Evolutionary conservation across 2,888 invertebrate genomes (phyloP), one percentile per base, ranked within the genome.

Genomic region (Trypoxylon attenuatum): DNA sequence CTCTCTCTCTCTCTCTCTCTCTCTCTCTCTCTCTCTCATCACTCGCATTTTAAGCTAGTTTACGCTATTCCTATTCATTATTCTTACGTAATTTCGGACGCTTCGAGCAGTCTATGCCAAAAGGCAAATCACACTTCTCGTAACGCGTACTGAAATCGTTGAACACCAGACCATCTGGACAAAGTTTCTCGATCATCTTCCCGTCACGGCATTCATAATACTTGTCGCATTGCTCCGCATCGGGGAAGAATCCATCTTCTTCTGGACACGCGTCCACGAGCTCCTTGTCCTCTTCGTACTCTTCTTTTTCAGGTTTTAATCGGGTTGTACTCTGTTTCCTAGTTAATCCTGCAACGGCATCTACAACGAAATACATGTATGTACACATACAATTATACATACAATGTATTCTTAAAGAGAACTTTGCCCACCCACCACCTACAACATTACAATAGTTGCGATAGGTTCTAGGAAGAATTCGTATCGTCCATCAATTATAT

Each of bases 151-250:
- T 93, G 87, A 92, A 95, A 87, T 95, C 96, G 78, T 96, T 95
- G 89, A 96, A 96, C 50, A 96, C 95, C 90, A 95, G 92, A 18
- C 96, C 96, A 83, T 96, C 96, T 0, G 95, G 94, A 73, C 96
- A 96, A 2, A 96, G 89, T 83, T 93, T 94, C 81, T 94, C 94
- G 1, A 91, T 93, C 54, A 92, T 91, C 75, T 89, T 90, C 19
- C 94, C 94, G 63, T 93, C 91, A 55, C 91, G 89, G 88, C 96
- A 96, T 66, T 92, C 92, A 86, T 95, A 93, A 83, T 95, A 96
- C 87, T 95, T 95, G 88, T 96, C 96, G 83, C 96, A 96, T 87
- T 96, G 95, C 79, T 93, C 92, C 10, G 92, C 91, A 82, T 95
- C 95, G 6, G 95, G 94, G 83, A 94, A 96, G 88, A 91, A 96